Base-by-base conservation (phyloP, 2,113 vertebrate species). In the Corythoichthys haematopterus region DNA sequence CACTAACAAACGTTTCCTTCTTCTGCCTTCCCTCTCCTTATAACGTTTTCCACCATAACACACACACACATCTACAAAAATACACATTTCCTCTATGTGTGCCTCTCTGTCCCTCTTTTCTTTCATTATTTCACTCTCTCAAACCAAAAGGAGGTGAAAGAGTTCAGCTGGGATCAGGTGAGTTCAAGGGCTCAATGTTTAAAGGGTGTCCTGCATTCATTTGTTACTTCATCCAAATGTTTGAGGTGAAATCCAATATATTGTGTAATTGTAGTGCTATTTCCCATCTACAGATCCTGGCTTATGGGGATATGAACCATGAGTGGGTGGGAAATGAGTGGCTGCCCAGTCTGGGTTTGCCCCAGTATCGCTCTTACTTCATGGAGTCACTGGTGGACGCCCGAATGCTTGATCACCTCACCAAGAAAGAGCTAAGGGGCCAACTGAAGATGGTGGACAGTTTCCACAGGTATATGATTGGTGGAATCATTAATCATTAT, bases 381-480 rank as follows among this genome's bases (percentile, higher is more conserved):
- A 97, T 97, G 95, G 95, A 97, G 84, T 97, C 94, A 0, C 85
- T 97, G 84, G 95, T 97, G 67, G 95, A 97, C 33, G 95, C 95
- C 8, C 93, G 95, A 45, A 97, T 97, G 95, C 86, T 97, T 2
- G 95, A 97, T 68, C 95, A 97, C 67, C 90, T 97, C 36, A 97
- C 95, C 89, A 97, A 97, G 88, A 97, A 97, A 82, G 95, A 97
- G 78, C 90, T 97, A 68, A 92, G 95, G 50, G 95, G 95, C 16
- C 95, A 97, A 71, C 92, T 96, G 63, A 96, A 97, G 88, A 97
- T 97, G 95, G 95, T 96, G 83, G 95, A 97, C 90, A 96, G 94
- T 83, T 97, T 97, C 84, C 95, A 97, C 89, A 93, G 95, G 95
- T 96, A 2, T 13, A 50, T 28, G 11, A 38, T 28, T 1, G 35